phyloP scores from a whole-genome alignment of 2,888 invertebrate genomes.

The Netelia melanura region DNA sequence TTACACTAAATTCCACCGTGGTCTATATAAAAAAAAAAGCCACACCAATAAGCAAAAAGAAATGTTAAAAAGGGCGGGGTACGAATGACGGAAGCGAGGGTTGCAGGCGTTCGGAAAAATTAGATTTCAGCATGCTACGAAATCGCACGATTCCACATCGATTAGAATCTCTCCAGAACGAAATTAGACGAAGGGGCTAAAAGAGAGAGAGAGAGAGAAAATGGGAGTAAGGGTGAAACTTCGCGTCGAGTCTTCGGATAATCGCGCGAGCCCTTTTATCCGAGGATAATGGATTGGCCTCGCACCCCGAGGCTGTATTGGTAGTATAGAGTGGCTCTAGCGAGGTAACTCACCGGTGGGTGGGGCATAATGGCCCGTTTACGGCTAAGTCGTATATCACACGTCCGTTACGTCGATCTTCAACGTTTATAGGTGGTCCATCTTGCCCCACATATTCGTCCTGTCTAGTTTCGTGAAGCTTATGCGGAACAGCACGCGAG shows the following conservation, averaged over 20 bases:
- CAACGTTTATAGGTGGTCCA: neutral
- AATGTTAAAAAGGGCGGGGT: constrained; percentile 2
- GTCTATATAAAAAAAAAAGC: neutral
- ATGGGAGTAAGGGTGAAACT: neutral
- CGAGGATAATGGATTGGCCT: constrained; percentile 63
- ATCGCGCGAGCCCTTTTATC: constrained; percentile 54
- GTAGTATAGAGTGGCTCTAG: constrained; percentile 6
- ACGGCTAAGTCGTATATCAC: neutral
- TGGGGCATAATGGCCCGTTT: neutral
- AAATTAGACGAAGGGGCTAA: constrained; percentile 26
- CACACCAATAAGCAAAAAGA: neutral
- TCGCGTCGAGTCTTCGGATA: constrained; percentile 34
- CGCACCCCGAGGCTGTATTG: constrained; percentile 18
- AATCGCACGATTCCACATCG: constrained; percentile 34
- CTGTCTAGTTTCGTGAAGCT: constrained; percentile 34
- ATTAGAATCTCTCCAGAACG: constrained; percentile 44
- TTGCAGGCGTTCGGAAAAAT: constrained; percentile 27
- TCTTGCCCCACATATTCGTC: neutral
- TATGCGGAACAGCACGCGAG: constrained; percentile 55
- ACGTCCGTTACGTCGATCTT: too few relatives aligned
- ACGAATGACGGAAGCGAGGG: neutral
- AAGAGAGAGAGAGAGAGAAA: constrained; percentile 5
- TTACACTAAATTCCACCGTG: constrained; percentile 6
- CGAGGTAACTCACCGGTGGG: neutral
- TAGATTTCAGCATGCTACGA: constrained; percentile 1